Evolutionary conservation across 37 sponge, comb jelly and placozoan species (phyloP).

Genomic region (Haliclona indistincta): DNA sequence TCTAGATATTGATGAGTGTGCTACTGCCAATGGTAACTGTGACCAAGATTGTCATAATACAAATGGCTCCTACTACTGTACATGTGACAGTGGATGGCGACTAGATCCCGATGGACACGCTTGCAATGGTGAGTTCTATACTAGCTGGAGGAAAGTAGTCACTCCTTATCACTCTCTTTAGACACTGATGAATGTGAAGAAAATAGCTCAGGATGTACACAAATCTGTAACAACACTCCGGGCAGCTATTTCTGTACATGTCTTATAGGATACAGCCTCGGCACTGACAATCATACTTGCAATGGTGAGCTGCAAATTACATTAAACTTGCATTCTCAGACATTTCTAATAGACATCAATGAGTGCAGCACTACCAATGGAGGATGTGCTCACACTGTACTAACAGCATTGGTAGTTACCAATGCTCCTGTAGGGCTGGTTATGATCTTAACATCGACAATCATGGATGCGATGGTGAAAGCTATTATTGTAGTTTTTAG

Average conservation of each 20-base stretch:
- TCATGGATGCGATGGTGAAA: constrained; percentile 24
- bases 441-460: constrained; percentile 23
- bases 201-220: neutral
- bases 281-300: neutral
- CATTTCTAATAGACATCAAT: constrained; percentile 9
- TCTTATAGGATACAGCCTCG: neutral
- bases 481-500: constrained; percentile 16
- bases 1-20: constrained; percentile 56
- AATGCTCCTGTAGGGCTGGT: constrained; percentile 31
- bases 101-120: constrained; percentile 21
- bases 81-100: constrained; percentile 27
- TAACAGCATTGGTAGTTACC: constrained; percentile 10
- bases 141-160: neutral
- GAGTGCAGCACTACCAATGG: constrained; percentile 23
- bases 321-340: neutral
- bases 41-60: constrained; percentile 20
- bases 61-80: constrained; percentile 28
- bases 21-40: constrained; percentile 26
- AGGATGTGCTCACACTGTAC: constrained; percentile 34
- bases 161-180: neutral
- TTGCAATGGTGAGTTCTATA: constrained; percentile 15
- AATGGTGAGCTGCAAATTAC: neutral
- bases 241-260: neutral
- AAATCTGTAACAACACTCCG: neutral
- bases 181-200: constrained; percentile 2